phyloP scores from a whole-genome alignment of 2,888 invertebrate species.

The Hemaris fuciformis region DNA sequence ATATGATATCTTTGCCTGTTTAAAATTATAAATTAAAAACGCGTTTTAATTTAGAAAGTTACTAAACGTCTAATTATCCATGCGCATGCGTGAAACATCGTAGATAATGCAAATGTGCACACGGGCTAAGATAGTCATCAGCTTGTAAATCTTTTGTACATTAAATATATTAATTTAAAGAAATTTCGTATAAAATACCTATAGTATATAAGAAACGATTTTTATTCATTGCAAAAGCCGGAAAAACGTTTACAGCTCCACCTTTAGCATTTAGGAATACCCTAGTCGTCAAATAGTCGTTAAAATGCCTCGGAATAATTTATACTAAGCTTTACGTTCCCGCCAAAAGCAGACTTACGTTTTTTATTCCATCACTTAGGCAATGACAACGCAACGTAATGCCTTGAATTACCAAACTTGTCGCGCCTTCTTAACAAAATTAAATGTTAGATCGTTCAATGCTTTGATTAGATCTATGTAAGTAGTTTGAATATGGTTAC shows the following conservation, averaged over 20 bases:
- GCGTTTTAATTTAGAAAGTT: not conserved
- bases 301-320: not conserved
- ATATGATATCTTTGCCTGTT: not conserved
- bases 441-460: not conserved
- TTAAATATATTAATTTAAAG: not conserved
- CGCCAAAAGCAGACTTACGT: not conserved
- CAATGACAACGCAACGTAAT: not conserved
- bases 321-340: not conserved
- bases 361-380: not conserved
- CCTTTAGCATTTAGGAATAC: no score
- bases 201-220: not conserved
- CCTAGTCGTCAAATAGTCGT: no score
- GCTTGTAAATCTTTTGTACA: not conserved
- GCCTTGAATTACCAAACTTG: not conserved
- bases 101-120: not conserved
- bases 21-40: not conserved
- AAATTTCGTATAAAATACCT: no score
- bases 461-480: no score
- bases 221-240: no score
- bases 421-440: not conserved
- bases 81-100: not conserved
- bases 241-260: no score
- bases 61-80: not conserved
- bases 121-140: not conserved
- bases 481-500: not conserved